Evolutionary conservation across 2,888 invertebrate genomes (phyloP).

Genomic region (Magallana nippona): DNA sequence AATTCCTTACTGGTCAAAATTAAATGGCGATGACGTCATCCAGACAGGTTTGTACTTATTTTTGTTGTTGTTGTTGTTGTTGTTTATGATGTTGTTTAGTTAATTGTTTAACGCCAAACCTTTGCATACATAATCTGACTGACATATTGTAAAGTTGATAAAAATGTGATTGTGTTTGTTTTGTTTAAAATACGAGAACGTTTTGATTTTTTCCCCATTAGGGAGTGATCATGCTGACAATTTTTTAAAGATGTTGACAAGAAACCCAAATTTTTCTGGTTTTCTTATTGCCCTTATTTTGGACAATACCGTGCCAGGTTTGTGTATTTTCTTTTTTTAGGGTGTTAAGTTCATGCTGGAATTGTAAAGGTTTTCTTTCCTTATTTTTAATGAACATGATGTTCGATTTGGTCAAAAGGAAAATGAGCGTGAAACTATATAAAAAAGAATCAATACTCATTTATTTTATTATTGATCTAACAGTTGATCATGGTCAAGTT

Average conservation of each 20-base stretch:
- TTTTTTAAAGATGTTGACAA: constrained; percentile 53
- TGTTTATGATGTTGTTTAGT: no score
- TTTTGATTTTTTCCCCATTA: constrained; percentile 25
- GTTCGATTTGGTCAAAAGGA: no score
- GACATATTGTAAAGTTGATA: not conserved
- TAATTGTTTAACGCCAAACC: no score
- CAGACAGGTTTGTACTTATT: constrained; percentile 52
- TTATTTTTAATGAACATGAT: no score
- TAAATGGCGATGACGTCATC: constrained; percentile 49
- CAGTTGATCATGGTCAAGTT: no score
- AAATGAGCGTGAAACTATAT: no score
- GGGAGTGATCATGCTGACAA: constrained; percentile 52
- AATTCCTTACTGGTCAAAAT: constrained; percentile 67
- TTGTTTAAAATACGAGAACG: not conserved
- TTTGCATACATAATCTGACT: not conserved
- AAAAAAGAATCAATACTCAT: no score
- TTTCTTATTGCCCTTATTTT: constrained; percentile 77
- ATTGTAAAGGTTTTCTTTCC: no score
- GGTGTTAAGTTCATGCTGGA: constrained; percentile 67
- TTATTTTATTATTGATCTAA: no score
- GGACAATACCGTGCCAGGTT: constrained; percentile 74
- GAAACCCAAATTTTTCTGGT: constrained; percentile 71
- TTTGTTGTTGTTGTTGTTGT: not conserved
- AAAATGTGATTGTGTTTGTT: no score
- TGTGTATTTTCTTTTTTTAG: constrained; percentile 68